Base-by-base conservation (phyloP, 2,888 invertebrate genomes). In the Erebia palarica region DNA sequence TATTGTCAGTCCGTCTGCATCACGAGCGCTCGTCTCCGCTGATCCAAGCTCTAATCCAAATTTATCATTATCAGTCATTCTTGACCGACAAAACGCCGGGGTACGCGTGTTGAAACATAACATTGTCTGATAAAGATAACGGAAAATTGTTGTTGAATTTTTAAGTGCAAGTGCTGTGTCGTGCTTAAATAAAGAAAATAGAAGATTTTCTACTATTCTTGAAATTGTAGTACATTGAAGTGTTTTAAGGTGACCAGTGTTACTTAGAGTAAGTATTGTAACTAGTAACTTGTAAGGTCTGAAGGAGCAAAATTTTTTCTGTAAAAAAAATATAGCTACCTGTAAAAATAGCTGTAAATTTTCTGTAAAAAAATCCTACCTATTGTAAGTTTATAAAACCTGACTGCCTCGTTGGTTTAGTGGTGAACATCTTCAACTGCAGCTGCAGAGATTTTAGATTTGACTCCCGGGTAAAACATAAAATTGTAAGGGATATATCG, bases 1-100 rank as follows among this genome's bases (percentile, higher is more conserved):
- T 90, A 90, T 89, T 89, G 87, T 87, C 80, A 83, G 80, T 80
- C 77, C 79, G 85, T 65, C 81, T 76, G 77, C 82, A 82, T 82
- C 83, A 84, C 82, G 87, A 77, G 82, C 86, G 84, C 86, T 80
- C 86, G 86, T 83, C 84, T 84, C 81, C 69, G 61, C 67, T 79
- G 75, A 78, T 77, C 77, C 77, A 75, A 77, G 59, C 60, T 53
- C 69, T 69, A 71, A 65, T 71, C 68, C 68, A 68, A 44, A 65
- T 44, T 44, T 3, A 11, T 3, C 1, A 13, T 47, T 13, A 13
- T 47, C 11, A 47, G 47, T 47, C 47, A 13, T 47, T 69, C 59
- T 67, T 51, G 47, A 60, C 63, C 57, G 67, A 49, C 8, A 63
- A 58, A 59, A 27, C 65, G 16, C 58, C 49, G 47, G 42, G n/a